Percentiles rank a stretch among this genome's conserved stretches.
Conservation (phyloP, 2,797 vertebrate genomes). For the Cossypha niveicapilla region DNA sequence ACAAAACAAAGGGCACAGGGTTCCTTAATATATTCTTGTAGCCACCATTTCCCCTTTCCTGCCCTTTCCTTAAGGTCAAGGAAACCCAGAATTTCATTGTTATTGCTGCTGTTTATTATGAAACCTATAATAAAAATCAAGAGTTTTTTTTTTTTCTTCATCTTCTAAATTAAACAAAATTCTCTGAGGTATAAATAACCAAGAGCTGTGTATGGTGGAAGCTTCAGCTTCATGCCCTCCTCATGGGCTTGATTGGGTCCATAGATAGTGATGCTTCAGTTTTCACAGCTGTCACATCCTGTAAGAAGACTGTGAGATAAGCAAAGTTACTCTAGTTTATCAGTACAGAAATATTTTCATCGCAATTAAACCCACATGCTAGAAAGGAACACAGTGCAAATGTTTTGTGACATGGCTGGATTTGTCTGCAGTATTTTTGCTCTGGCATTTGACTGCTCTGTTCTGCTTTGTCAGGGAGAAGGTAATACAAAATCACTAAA, state of each 20-base stretch:
- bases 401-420: neutral
- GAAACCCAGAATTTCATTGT: neutral
- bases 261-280: neutral
- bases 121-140: neutral
- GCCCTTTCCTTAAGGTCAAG: neutral
- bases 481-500: neutral
- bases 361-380: neutral
- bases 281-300: neutral
- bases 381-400: neutral
- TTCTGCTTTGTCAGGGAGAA: neutral
- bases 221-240: neutral
- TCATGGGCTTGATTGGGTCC: neutral
- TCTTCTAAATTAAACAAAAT: neutral
- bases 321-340: neutral
- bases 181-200: neutral
- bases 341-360: neutral
- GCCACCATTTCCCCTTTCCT: neutral
- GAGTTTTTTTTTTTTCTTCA: neutral
- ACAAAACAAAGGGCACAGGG: neutral
- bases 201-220: neutral
- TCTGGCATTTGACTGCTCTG: neutral
- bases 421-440: neutral
- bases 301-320: neutral
- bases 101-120: neutral
- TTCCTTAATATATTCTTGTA: neutral